Base-by-base conservation (phyloP, 2,797 vertebrate species). In the Gobio occitaniae region DNA sequence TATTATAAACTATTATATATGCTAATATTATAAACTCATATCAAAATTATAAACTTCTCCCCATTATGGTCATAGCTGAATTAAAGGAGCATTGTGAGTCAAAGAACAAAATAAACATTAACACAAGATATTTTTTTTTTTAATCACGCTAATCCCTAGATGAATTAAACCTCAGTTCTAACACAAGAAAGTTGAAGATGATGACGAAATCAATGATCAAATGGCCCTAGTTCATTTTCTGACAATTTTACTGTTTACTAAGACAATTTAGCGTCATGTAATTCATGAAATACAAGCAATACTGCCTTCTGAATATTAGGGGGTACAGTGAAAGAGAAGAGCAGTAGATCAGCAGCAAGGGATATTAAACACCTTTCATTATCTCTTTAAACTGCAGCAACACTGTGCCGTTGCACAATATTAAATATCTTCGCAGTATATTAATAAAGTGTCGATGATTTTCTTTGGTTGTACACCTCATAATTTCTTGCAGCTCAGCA, bases 201-300 rank as follows among this genome's bases (percentile, higher is more conserved):
- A 88, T 87, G 21, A 59, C 1, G 4, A 78, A 80, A 87, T 90
- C 65, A 74, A 75, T 86, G 66, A 87, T 74, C 50, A 78, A 86
- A 86, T 88, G 76, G 88, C 54, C 16, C 6, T 48, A 68, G 82
- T 77, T 32, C 6, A 63, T 47, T 63, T 32, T 21, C 25, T 38
- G 19, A 68, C 52, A 15, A 44, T 72, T 69, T 48, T 41, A 41
- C 6, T 66, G 47, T 13, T 78, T 81, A 88, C 80, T 81, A 47
- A 48, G 47, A 78, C 65, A 56, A 81, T 65, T 78, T 32, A 83
- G 41, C 19, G 48, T 84, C 6, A 78, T 65, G 25, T 56, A 80
- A 76, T 76, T 41, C 68, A 21, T 36, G 15, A 41, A 82, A 71
- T 48, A 82, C 13, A 44, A 56, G 44, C 63, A 77, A 41, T 76